Evolutionary conservation across 2,888 invertebrate species (phyloP).

Genomic region (Cyclophora punctaria): DNA sequence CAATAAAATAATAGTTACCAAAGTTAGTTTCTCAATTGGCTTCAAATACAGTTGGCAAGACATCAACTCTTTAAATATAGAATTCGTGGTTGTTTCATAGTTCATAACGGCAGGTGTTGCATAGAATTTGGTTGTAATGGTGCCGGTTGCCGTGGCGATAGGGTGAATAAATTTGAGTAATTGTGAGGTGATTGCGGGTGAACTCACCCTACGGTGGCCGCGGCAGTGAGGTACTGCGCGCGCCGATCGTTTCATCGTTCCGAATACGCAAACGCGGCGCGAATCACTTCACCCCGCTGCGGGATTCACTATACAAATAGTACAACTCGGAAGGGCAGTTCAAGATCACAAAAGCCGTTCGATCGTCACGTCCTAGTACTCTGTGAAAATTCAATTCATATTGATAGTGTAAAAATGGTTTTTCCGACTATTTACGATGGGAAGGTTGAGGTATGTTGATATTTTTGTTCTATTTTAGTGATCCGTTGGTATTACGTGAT

Average conservation of each 20-base stretch:
- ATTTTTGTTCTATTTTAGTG: conserved; percentile 34
- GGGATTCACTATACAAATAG: conserved; percentile 41
- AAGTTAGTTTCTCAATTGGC: conserved; percentile 12
- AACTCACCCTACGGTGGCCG: conserved; percentile 42
- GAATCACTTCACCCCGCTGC: conserved; percentile 41
- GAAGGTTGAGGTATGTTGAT: conserved; percentile 46
- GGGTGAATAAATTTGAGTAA: conserved; percentile 19
- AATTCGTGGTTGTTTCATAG: conserved; percentile 24
- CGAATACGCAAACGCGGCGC: conserved; percentile 68
- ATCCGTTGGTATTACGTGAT: conserved; percentile 32
- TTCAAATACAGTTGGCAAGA: conserved; percentile 42
- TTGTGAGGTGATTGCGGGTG: conserved; percentile 28
- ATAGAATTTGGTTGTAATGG: conserved; percentile 15
- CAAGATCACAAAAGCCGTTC: conserved; percentile 68
- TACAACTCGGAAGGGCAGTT: conserved; percentile 69
- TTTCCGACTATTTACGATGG: conserved; percentile 63
- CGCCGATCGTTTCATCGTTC: conserved; percentile 44
- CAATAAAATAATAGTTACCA: too few relatives aligned
- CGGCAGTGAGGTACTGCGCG: conserved; percentile 50
- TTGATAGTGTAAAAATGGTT: conserved; percentile 50
- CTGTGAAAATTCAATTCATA: conserved; percentile 41
- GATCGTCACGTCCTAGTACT: conserved; percentile 43
- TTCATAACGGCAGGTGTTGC: conserved; percentile 14
- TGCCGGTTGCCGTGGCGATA: conserved; percentile 8
- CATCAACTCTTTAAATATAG: conserved; percentile 54